These are phyloP conservation scores for Morpho helenor DNA, from an alignment of 2,888 invertebrate species.

Conservation along the genomic window DNA sequence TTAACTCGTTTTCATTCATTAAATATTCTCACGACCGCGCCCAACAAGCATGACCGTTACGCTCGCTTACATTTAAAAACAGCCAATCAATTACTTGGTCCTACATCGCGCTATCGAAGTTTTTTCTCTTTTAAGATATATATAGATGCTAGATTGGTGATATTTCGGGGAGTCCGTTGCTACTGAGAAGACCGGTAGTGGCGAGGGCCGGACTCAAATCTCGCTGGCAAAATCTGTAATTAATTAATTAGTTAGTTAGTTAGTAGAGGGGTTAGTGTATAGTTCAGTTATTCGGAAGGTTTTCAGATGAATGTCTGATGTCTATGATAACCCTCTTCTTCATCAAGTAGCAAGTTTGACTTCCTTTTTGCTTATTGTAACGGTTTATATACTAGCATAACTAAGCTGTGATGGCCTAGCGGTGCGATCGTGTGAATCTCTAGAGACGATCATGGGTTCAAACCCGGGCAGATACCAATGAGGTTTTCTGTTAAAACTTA, in stretches of 20 bases:
- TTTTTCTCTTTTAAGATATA: constrained; percentile 29
- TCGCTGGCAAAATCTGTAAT: constrained; percentile 54
- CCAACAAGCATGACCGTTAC: constrained; percentile 25
- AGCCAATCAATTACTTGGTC: constrained; percentile 40
- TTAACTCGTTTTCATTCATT: constrained; percentile 5
- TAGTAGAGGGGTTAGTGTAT: constrained; percentile 61
- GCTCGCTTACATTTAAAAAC: constrained; percentile 24
- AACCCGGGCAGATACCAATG: no score
- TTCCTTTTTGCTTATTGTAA: constrained; percentile 51
- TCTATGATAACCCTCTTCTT: constrained; percentile 63
- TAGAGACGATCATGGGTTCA: no score
- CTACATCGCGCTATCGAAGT: constrained; percentile 50
- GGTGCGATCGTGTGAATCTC: no score
- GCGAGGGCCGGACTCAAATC: constrained; percentile 72
- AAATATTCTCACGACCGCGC: constrained; percentile 5
- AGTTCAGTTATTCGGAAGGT: constrained; percentile 43
- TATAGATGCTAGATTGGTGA: background rate
- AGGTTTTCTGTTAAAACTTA: no score
- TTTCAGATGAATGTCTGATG: constrained; percentile 33
- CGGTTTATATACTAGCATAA: no score
- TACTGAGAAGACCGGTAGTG: constrained; percentile 69
- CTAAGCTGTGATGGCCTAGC: no score
- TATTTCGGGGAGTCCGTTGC: constrained; percentile 65
- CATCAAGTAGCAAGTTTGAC: constrained; percentile 71
- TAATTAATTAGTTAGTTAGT: constrained; percentile 53